A percentile compares a stretch with the other conserved stretches of the same genome.
phyloP scores from a whole-genome alignment of 2,888 invertebrate species.

The Halictus quadricinctus region DNA sequence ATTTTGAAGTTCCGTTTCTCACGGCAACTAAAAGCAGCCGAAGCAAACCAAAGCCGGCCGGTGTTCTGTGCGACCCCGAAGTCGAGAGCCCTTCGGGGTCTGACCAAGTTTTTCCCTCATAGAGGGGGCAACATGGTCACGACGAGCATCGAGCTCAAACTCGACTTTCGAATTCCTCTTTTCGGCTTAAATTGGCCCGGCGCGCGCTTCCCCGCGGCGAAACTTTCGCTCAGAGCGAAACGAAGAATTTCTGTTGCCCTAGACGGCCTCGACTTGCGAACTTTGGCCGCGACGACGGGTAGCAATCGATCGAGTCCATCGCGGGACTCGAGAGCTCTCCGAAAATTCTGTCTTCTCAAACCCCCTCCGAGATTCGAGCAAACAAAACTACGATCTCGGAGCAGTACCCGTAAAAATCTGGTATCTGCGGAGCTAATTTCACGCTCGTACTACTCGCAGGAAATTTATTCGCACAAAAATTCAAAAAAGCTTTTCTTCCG shows the following conservation, averaged over 20 bases:
- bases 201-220: constrained; percentile 20
- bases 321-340: background rate
- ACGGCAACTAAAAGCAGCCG: background rate
- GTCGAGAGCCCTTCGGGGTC: background rate
- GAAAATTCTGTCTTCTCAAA: constrained; percentile 22
- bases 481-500: background rate
- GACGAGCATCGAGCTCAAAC: constrained; percentile 14
- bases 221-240: constrained; percentile 59
- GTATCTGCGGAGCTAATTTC: background rate
- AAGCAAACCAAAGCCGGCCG: background rate
- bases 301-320: constrained; percentile 45
- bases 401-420: background rate
- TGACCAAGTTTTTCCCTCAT: constrained; percentile 7
- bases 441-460: background rate
- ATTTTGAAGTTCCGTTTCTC: background rate
- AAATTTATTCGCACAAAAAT: background rate
- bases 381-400: background rate
- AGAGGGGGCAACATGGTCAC: background rate
- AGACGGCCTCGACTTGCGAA: constrained; percentile 52
- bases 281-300: constrained; percentile 23
- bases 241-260: constrained; percentile 62
- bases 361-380: background rate
- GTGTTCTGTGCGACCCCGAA: background rate
- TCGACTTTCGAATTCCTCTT: constrained; percentile 23
- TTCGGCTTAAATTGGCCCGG: constrained; percentile 35